Base-by-base conservation (phyloP, 2,113 vertebrate genomes). In the Gopherus evgoodei region DNA sequence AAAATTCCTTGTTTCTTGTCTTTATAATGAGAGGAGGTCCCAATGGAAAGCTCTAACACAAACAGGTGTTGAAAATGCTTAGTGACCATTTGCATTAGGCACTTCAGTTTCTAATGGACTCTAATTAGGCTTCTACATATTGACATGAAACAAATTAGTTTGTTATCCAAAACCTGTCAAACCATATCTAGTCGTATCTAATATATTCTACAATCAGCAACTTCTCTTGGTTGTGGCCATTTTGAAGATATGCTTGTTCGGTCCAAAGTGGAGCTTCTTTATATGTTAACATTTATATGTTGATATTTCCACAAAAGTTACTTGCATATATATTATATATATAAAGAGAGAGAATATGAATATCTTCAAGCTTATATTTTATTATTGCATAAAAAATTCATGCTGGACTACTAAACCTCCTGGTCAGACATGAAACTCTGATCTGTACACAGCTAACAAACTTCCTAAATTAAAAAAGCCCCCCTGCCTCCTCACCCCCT, bases 21-120 rank as follows among this genome's bases (percentile, higher is more conserved):
- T 80, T 57, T 95, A 76, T n/a, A 81, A 57, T 19, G 69, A 3
- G 11, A 24, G 1, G 1, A 87, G 52, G 17, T 65, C 38, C 35
- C 49, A 4, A 8, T 21, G 75, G 7, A 21, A 12, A n/a, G 7
- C 81, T 88, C 62, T 44, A 57, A 85, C 56, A 79, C 78, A 87
- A 87, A 53, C 1, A 4, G 29, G 4, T 91, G 8, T 50, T 90
- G 90, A 84, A 85, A 5, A 90, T 0, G 0, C 0, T 0, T 7
- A 3, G 2, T 84, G 87, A 69, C 35, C 24, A 35, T 50, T 29
- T 47, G 35, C 16, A 78, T 50, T 88, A 59, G 25, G 52, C 52
- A 35, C 35, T 84, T 62, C 47, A 24, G 38, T n/a, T 90, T 82
- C 12, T 38, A 81, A 29, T 29, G n/a, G 11, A 72, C 5, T 53